Base-by-base conservation (phyloP, 1,140 invertebrate species). In the Chionoecetes opilio region DNA sequence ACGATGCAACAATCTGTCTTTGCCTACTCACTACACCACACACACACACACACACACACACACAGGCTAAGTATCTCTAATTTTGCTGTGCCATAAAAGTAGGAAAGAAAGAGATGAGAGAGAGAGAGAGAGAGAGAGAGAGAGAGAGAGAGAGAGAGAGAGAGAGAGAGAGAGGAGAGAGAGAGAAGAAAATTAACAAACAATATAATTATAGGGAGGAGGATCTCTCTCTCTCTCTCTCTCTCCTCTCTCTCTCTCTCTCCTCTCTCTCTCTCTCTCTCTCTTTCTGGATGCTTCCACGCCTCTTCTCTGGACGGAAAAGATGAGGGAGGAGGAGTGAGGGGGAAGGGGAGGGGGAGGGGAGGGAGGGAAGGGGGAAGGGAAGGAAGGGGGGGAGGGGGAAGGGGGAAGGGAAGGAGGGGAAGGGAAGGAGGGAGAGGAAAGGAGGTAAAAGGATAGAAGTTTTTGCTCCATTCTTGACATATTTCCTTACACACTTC, bases 51-150 rank as follows among this genome's bases (percentile, higher is more conserved):
- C 26, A 84, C 82, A 84, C 31, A 32, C 82, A 29, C n/a, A 84
- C 82, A 32, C 31, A n/a, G 5, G 31, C 82, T 11, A 84, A 84
- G 32, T 21, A 21, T 84, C 3, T 21, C 82, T 2, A 26, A 84
- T 6, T 84, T 84, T 84, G 5, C 5, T 84, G 5, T 6, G 26
- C 21, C 31, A 84, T 21, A 3, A 5, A 6, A 5, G 82, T 6
- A 29, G 82, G 26, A 29, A 6, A 84, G 82, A 29, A 6, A 84
- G 82, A 84, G 82, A 84, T n/a, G 82, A 84, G 82, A 84, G 82
- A 84, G 82, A 84, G 82, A 84, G 82, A 84, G 82, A 84, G 82
- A 84, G 82, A 84, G 82, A 84, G 82, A 84, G 82, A 84, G 82
- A 84, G 82, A 84, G 82, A 84, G 82, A 84, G 82, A 84, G 82